A percentile compares a stretch with the other conserved stretches of the same genome.
Evolutionary conservation across 2,797 vertebrate genomes (phyloP).

Genomic region (Mico argentatus): DNA sequence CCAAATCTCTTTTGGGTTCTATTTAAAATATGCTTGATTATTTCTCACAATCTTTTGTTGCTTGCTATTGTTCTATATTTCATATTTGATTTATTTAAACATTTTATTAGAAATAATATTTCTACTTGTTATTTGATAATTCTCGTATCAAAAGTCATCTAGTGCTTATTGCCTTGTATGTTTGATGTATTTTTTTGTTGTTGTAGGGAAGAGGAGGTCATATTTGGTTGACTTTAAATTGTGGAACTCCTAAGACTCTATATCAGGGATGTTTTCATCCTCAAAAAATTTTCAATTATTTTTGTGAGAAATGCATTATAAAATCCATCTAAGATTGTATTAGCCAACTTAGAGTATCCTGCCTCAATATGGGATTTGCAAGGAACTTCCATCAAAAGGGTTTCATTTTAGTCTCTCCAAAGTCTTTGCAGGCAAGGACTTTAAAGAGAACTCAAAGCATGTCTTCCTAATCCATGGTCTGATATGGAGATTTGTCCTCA

Average conservation of each 20-base stretch:
- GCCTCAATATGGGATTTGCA: neutral
- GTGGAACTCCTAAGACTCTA: neutral
- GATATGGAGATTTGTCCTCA: neutral
- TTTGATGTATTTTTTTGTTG: neutral
- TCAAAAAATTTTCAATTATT: neutral
- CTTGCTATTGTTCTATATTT: neutral
- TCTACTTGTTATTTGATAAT: neutral
- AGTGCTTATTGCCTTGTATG: neutral
- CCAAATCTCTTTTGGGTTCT: neutral
- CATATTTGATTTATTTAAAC: neutral
- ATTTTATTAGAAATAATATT: neutral
- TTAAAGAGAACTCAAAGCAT: neutral
- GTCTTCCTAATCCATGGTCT: neutral
- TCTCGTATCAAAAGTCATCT: neutral
- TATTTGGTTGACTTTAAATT: neutral
- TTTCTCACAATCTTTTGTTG: neutral
- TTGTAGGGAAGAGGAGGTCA: neutral
- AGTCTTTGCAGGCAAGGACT: neutral
- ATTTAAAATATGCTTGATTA: neutral
- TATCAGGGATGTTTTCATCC: neutral
- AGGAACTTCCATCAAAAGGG: neutral
- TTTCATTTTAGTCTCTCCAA: neutral
- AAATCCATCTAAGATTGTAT: neutral
- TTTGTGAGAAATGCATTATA: neutral
- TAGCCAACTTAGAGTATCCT: neutral